Evolutionary conservation across 2,113 vertebrate species (phyloP).

Genomic region (Rousettus leschenaultii): DNA sequence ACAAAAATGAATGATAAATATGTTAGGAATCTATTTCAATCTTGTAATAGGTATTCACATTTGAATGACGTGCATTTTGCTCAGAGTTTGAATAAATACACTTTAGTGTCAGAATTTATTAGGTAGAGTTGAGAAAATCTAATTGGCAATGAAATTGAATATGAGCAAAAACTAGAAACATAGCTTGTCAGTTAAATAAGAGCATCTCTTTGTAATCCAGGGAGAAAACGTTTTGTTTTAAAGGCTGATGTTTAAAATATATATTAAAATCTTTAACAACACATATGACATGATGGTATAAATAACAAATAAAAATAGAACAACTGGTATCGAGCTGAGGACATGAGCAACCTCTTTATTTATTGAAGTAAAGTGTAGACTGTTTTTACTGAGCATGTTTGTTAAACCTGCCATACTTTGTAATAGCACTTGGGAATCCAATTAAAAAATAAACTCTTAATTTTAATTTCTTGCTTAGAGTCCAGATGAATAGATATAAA

Average conservation of each 20-base stretch:
- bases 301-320: constrained; percentile 66
- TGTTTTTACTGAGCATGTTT: constrained; percentile 74
- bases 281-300: constrained; percentile 22
- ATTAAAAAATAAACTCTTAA: constrained; percentile 68
- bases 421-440: constrained; percentile 67
- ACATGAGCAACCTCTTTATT: constrained; percentile 66
- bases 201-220: background rate
- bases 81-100: constrained; percentile 58
- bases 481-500: constrained; percentile 66
- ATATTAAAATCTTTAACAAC: constrained; percentile 58
- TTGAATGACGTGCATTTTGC: constrained; percentile 70
- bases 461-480: constrained; percentile 75
- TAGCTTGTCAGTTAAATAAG: constrained; percentile 42
- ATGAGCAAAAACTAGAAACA: constrained; percentile 20
- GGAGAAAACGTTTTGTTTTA: constrained; percentile 57
- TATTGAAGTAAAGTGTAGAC: constrained; percentile 66
- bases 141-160: constrained; percentile 78
- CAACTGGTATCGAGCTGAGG: constrained; percentile 62
- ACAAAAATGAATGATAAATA: constrained; percentile 82
- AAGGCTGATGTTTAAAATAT: constrained; percentile 45
- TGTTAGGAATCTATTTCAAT: constrained; percentile 81
- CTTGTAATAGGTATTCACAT: constrained; percentile 81
- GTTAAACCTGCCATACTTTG: constrained; percentile 71
- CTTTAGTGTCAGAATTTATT: constrained; percentile 68
- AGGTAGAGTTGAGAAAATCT: constrained; percentile 33